These are phyloP conservation scores for Cynocephalus volans DNA, from an alignment of 2,113 vertebrate species.

Conservation along the genomic window DNA sequence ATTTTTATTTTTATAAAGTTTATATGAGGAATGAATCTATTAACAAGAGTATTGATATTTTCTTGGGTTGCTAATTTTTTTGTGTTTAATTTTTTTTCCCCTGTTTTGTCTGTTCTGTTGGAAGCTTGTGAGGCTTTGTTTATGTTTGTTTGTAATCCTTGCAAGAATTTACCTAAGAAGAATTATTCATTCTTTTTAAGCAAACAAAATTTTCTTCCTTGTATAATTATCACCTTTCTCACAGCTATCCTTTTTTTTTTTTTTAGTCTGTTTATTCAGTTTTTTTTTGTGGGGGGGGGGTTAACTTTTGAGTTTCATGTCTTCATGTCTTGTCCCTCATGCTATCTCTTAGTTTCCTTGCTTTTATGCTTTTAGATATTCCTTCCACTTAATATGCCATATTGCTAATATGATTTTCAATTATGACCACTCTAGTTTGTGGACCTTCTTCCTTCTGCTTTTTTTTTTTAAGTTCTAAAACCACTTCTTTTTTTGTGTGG, in stretches of 20 bases:
- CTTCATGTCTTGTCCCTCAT: not conserved
- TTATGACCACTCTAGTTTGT: not conserved
- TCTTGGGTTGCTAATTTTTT: not conserved
- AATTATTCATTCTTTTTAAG: not conserved
- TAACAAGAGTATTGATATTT: slow-evolving; percentile 9
- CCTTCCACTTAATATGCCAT: not conserved
- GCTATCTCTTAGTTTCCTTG: not conserved
- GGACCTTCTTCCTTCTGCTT: not conserved
- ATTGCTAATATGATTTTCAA: not conserved
- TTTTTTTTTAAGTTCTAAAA: not conserved
- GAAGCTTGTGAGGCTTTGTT: not conserved
- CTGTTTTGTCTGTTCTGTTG: not conserved
- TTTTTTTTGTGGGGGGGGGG: not conserved
- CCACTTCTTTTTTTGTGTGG: not conserved
- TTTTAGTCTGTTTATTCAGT: not conserved
- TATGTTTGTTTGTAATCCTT: slow-evolving; percentile 5
- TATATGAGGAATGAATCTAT: not conserved
- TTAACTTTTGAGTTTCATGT: not conserved
- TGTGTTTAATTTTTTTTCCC: not conserved
- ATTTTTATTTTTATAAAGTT: slow-evolving; percentile 10
- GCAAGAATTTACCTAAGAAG: not conserved
- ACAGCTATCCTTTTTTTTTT: not conserved
- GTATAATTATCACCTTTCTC: not conserved
- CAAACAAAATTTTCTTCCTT: not conserved
- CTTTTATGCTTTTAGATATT: not conserved